phyloP scores from a whole-genome alignment of 2,113 vertebrate genomes.

The Semnornis frantzii region DNA sequence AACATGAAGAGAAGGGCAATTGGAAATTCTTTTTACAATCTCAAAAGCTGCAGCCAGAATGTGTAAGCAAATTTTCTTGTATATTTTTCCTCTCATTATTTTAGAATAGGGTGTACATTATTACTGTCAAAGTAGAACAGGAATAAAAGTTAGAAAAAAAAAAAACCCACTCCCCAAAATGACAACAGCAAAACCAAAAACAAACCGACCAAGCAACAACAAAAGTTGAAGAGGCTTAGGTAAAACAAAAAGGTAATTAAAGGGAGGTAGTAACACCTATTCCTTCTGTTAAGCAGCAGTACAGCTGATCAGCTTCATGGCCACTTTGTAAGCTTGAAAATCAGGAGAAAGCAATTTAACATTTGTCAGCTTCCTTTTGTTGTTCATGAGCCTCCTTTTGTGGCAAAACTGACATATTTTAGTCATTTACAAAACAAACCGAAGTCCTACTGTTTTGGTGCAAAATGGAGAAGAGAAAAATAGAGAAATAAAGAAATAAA shows the following conservation, averaged over 20 bases:
- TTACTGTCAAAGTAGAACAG: not conserved
- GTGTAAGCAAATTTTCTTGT: conserved; percentile 15
- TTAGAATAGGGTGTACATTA: not conserved
- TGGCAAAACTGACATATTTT: not conserved
- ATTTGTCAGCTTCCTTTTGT: not conserved
- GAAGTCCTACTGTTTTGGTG: not conserved
- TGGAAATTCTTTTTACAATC: conserved; percentile 44
- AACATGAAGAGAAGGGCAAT: conserved; percentile 5
- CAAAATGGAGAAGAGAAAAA: not conserved
- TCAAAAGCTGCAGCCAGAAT: conserved; percentile 5
- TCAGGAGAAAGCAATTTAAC: not conserved
- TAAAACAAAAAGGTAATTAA: not conserved
- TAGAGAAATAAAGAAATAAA: not conserved
- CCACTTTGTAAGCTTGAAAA: not conserved
- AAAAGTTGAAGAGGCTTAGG: not conserved
- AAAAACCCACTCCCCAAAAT: too few relatives aligned
- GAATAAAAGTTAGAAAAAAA: not conserved
- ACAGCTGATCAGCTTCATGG: not conserved
- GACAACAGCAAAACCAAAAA: too few relatives aligned
- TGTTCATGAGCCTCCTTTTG: not conserved
- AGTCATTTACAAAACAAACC: not conserved
- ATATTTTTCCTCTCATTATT: conserved; percentile 20
- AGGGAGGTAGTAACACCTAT: not conserved
- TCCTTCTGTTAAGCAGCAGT: not conserved
- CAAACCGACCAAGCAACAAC: too few relatives aligned